These are phyloP conservation scores for Lutjanus erythropterus DNA, from an alignment of 2,113 vertebrate genomes.

Conservation along the genomic window DNA sequence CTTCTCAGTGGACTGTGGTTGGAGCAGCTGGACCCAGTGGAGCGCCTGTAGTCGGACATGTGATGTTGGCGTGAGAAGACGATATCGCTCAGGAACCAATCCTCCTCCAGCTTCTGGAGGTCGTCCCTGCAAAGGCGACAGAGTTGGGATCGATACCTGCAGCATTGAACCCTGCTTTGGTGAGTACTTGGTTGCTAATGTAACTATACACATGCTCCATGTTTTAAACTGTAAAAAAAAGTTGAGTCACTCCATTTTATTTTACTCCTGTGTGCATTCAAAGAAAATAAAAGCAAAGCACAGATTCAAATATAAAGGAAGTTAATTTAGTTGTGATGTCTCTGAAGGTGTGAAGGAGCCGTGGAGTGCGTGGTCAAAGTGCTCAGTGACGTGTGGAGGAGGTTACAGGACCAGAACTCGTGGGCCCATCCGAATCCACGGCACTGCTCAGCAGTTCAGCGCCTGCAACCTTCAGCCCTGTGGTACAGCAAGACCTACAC, in stretches of 20 bases:
- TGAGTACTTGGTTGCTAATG: constrained; percentile 33
- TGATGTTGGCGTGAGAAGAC: constrained; percentile 87
- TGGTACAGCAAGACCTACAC: constrained; percentile 77
- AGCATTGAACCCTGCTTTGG: constrained; percentile 87
- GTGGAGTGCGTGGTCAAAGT: constrained; percentile 89
- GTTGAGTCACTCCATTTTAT: neutral
- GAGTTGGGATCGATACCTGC: constrained; percentile 88
- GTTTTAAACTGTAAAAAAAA: neutral
- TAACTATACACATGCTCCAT: neutral
- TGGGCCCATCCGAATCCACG: constrained; percentile 70
- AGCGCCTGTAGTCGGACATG: constrained; percentile 89
- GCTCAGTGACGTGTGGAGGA: constrained; percentile 90
- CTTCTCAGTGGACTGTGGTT: constrained; percentile 88
- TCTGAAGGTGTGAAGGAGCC: constrained; percentile 72
- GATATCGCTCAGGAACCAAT: constrained; percentile 85
- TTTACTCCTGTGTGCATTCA: neutral
- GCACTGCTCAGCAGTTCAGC: constrained; percentile 87
- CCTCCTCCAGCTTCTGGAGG: constrained; percentile 84
- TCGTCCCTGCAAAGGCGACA: constrained; percentile 82
- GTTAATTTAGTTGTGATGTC: constrained; percentile 8
- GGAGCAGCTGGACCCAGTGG: constrained; percentile 91
- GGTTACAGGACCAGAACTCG: constrained; percentile 88
- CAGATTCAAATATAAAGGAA: neutral
- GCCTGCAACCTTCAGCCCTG: constrained; percentile 89
- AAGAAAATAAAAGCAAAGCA: neutral